Evolutionary conservation across 1,140 invertebrate genomes (phyloP).

Genomic region (Dinoponera quadriceps): DNA sequence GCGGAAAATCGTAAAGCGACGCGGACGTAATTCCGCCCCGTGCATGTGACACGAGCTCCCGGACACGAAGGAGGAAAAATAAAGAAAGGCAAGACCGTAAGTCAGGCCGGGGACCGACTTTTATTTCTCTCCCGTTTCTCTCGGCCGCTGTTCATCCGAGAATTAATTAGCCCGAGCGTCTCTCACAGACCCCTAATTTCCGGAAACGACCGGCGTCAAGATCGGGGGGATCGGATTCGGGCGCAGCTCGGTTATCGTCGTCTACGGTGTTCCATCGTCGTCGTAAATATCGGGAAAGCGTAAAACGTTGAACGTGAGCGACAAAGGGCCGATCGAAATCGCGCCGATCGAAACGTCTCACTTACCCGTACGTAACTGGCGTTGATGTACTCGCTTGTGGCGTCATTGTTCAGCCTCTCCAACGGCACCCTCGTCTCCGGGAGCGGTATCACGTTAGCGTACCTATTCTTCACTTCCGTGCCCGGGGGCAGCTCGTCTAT

Average conservation of each 20-base stretch:
- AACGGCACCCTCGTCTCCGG: constrained; percentile 94
- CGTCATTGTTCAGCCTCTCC: constrained; percentile 89
- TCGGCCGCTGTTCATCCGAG: neutral
- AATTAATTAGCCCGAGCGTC: constrained; percentile 13
- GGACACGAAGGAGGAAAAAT: too few relatives aligned
- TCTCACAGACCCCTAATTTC: neutral
- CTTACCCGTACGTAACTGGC: constrained; percentile 94
- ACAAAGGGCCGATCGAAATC: constrained; percentile 16
- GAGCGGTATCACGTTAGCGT: constrained; percentile 96
- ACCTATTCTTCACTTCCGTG: constrained; percentile 96
- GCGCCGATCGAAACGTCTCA: constrained; percentile 26
- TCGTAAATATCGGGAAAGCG: neutral
- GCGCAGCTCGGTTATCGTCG: neutral
- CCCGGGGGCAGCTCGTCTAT: constrained; percentile 94
- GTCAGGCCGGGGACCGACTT: too few relatives aligned
- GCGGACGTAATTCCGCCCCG: too few relatives aligned
- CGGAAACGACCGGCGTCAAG: neutral
- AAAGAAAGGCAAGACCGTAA: too few relatives aligned
- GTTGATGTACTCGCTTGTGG: constrained; percentile 95
- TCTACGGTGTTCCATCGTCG: neutral
- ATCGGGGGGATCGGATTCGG: neutral
- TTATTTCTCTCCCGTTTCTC: neutral
- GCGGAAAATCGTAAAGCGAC: too few relatives aligned
- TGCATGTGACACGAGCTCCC: too few relatives aligned
- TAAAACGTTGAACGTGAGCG: constrained; percentile 15